phyloP scores from a whole-genome alignment of 2,113 vertebrate genomes.

The Alethe castanea region DNA sequence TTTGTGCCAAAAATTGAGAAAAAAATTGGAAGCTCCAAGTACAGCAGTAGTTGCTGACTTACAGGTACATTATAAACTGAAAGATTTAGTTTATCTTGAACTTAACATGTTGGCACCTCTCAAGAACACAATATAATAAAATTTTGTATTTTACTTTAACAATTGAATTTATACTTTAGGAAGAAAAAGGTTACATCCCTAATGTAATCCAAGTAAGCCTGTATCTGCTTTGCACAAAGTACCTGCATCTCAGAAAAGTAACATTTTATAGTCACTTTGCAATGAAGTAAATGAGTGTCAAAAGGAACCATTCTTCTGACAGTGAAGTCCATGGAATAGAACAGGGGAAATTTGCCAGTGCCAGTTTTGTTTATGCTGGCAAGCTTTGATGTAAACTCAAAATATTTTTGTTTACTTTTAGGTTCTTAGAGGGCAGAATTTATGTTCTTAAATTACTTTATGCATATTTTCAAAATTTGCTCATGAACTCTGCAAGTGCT shows the following conservation, averaged over 20 bases:
- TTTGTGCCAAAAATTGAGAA: background rate
- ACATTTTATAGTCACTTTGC: background rate
- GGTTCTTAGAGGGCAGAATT: background rate
- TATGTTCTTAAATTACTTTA: background rate
- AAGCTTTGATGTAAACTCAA: background rate
- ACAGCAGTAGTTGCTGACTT: background rate
- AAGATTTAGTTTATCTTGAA: background rate
- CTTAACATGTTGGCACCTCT: background rate
- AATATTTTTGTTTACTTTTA: conserved; percentile 5
- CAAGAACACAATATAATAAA: background rate
- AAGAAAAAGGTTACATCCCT: background rate
- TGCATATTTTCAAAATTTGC: background rate
- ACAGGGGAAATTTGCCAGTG: background rate
- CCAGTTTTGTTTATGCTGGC: background rate
- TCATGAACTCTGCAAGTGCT: background rate
- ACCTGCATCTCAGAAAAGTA: background rate
- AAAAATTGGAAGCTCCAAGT: background rate
- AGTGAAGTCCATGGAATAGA: background rate
- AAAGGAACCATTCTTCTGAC: background rate
- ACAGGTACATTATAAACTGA: background rate
- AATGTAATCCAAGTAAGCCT: background rate
- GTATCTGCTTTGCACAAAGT: background rate
- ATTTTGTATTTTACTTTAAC: background rate
- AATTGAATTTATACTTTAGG: background rate
- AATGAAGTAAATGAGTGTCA: background rate